These are phyloP conservation scores for Aspidiotus rigidus DNA, from an alignment of 2,888 invertebrate species.

Conservation along the genomic window DNA sequence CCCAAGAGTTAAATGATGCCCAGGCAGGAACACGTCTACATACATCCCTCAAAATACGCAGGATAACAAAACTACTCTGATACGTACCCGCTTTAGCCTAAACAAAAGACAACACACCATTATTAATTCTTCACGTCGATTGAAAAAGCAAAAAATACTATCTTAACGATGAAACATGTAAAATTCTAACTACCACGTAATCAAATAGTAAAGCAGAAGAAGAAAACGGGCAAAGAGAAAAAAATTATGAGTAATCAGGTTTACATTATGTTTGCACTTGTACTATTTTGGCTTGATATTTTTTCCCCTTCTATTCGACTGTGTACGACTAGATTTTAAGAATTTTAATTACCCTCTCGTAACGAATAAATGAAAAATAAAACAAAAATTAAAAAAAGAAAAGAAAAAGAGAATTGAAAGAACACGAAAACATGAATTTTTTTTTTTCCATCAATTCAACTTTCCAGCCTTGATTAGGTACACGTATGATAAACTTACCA, in stretches of 20 bases:
- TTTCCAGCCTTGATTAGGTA: constrained; percentile 29
- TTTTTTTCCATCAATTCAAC: constrained; percentile 8
- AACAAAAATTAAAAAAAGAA: neutral
- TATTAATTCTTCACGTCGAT: constrained; percentile 6
- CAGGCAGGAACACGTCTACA: constrained; percentile 90
- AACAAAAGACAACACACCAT: constrained; percentile 36
- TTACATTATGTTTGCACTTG: constrained; percentile 26
- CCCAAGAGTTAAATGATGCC: constrained; percentile 89
- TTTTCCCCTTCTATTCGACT: constrained; percentile 22
- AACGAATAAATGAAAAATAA: neutral
- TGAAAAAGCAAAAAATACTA: neutral
- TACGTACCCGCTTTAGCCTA: constrained; percentile 93
- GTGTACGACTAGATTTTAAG: constrained; percentile 11
- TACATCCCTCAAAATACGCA: constrained; percentile 88
- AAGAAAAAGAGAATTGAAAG: neutral
- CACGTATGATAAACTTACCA: neutral
- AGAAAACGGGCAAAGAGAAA: constrained; percentile 13
- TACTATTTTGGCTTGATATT: constrained; percentile 3
- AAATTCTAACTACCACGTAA: neutral
- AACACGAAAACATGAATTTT: neutral
- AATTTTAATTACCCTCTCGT: neutral
- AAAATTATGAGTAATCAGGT: constrained; percentile 21
- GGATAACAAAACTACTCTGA: constrained; percentile 93
- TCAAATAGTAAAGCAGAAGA: neutral
- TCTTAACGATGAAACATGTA: neutral